Percentiles rank a stretch among this genome's conserved stretches.
Conservation (phyloP, 2,113 vertebrate genomes). For the Eonycteris spelaea region DNA sequence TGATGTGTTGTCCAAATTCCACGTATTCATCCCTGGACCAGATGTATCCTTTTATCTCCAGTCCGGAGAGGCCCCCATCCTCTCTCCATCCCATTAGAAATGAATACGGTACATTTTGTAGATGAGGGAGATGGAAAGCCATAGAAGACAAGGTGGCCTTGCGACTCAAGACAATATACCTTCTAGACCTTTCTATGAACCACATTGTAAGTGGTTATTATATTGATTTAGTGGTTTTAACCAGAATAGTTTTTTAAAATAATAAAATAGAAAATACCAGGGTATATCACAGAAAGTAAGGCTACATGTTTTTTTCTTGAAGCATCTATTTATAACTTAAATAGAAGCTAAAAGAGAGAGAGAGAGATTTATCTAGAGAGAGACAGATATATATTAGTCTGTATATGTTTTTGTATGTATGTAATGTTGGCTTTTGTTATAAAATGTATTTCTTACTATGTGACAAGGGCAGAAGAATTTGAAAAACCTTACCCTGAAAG, state of each 20-base stretch:
- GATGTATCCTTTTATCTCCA: not conserved
- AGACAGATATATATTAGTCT: not conserved
- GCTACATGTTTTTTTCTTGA: not conserved
- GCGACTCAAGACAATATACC: not conserved
- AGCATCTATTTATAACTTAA: not conserved
- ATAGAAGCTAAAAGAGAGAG: not conserved
- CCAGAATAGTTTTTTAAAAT: not conserved
- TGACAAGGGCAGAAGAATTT: not conserved
- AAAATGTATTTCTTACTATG: conserved; percentile 30
- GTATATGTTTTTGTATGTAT: not conserved
- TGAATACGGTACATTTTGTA: not conserved
- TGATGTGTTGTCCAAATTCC: not conserved
- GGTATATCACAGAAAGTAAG: not conserved
- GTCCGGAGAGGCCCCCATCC: not conserved
- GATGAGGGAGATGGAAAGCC: not conserved
- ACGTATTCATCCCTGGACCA: not conserved
- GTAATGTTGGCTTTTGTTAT: not conserved
- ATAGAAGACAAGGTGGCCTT: not conserved
- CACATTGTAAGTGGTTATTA: not conserved
- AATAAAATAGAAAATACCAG: not conserved
- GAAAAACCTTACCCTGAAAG: not conserved
- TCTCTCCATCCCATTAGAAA: not conserved
- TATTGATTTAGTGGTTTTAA: conserved; percentile 8
- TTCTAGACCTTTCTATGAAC: not conserved
- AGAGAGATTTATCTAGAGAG: not conserved